Base-by-base conservation (phyloP, 64 coral and sea anemone species). In the Pachyseris speciosa region DNA sequence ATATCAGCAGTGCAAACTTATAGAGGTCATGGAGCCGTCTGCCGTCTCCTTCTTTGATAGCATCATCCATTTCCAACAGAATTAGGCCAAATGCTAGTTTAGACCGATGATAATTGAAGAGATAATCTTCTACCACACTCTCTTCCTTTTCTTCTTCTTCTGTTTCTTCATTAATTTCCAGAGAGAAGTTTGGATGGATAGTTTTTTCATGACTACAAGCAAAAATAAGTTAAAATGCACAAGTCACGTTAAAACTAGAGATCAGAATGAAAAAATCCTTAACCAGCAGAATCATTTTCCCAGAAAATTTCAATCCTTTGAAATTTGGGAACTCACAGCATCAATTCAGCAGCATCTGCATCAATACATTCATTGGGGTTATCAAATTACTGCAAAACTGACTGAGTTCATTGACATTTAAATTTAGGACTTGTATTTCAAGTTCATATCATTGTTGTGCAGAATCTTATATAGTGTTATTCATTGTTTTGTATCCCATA, bases 11-110 rank as follows among this genome's bases (percentile, higher is more conserved):
- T 20, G 70, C 41, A 44, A 86, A 49, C 52, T 34, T 86, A 49
- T 86, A 71, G 24, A 86, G 8, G 84, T 86, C 84, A 71, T 71
- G 65, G n/a, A 86, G 84, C 26, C 84, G 10, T 28, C 27, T 49
- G 32, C 44, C 84, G 37, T 86, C 84, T 69, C 84, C 84, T 34
- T 86, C 84, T 34, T 86, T 86, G 43, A 86, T 71, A 0, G 84
- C 84, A 52, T 86, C 84, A 70, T 70, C 40, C 25, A 36, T 51
- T 70, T 86, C 84, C 49, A 86, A 53, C 65, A 86, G 37, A 33
- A 71, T 34, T 32, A 86, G 28, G 26, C 64, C 84, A 71, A 86
- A 86, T 15, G 52, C 65, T 7, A 86, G 65, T 70, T 86, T 86
- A 19, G 84, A 47, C 40, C 25, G 67, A 49, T 70, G 84, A 34